phyloP scores from a whole-genome alignment of 2,888 invertebrate species.

The Drosophila lacicola region DNA sequence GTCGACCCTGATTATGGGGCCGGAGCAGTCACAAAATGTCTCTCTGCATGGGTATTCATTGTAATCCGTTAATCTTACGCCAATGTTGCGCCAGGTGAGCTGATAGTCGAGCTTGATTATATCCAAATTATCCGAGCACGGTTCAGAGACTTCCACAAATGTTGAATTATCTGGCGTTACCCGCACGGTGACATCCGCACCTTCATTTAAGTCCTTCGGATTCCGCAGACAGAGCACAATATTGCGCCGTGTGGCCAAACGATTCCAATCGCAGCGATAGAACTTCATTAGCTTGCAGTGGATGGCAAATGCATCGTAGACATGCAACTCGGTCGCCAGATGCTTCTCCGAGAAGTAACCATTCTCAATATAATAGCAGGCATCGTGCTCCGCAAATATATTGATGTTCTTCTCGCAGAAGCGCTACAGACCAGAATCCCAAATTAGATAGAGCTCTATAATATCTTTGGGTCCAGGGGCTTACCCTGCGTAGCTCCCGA shows the following conservation, averaged over 20 bases:
- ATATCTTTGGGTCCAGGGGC: not conserved
- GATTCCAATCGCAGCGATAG: constrained; percentile 78
- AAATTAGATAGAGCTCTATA: not conserved
- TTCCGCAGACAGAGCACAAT: constrained; percentile 69
- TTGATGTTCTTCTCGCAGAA: constrained; percentile 76
- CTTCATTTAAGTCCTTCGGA: constrained; percentile 55
- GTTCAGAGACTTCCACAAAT: constrained; percentile 80
- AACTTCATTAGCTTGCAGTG: constrained; percentile 75
- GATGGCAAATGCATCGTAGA: constrained; percentile 76
- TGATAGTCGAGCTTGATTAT: constrained; percentile 64
- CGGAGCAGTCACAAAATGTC: too few species aligned
- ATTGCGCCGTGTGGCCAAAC: constrained; percentile 74
- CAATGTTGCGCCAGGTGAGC: constrained; percentile 80
- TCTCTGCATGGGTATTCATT: not conserved
- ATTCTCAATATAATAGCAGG: constrained; percentile 79
- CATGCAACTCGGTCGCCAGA: constrained; percentile 77
- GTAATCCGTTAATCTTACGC: constrained; percentile 51
- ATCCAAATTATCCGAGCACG: constrained; percentile 70
- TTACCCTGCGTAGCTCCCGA: constrained; percentile 70
- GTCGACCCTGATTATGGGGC: too few species aligned
- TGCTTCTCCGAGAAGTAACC: constrained; percentile 82
- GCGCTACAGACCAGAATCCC: constrained; percentile 42
- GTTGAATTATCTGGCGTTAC: constrained; percentile 78
- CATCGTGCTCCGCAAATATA: constrained; percentile 82
- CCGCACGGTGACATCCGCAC: constrained; percentile 60